Evolutionary conservation across 2,113 vertebrate genomes (phyloP).

Genomic region (Poecile atricapillus): DNA sequence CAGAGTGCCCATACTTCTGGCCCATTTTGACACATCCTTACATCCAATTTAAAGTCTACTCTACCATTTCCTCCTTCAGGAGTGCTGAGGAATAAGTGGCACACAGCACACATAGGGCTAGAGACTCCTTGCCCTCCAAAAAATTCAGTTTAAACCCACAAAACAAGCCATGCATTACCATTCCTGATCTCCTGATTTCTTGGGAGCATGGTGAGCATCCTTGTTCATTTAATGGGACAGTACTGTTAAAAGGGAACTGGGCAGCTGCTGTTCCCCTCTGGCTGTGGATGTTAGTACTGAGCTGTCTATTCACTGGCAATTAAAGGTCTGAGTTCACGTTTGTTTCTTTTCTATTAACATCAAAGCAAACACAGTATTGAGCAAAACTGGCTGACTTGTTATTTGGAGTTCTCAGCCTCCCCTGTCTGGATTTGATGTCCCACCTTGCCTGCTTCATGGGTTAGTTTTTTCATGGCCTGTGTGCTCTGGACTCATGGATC

Average conservation of each 20-base stretch:
- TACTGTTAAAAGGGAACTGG: background rate
- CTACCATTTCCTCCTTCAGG: background rate
- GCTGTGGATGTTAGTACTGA: background rate
- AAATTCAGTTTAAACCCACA: background rate
- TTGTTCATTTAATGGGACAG: background rate
- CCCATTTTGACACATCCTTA: background rate
- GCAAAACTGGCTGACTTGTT: background rate
- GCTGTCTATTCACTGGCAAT: background rate
- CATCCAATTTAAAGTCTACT: background rate
- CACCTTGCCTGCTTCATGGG: background rate
- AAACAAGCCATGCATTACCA: background rate
- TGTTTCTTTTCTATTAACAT: background rate
- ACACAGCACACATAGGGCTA: background rate
- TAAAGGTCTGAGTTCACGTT: background rate
- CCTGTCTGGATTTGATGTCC: background rate
- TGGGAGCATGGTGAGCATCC: fast-evolving
- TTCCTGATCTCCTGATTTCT: background rate
- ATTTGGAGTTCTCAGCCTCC: background rate
- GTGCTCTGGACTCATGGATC: background rate
- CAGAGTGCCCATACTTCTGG: background rate
- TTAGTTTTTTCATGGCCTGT: background rate
- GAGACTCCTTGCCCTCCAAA: background rate
- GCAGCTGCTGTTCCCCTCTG: background rate
- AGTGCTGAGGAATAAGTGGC: background rate
- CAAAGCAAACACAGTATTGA: background rate